Evolutionary conservation across 2,888 invertebrate species (phyloP).

Genomic region (Lepidocyrtoides sp.): DNA sequence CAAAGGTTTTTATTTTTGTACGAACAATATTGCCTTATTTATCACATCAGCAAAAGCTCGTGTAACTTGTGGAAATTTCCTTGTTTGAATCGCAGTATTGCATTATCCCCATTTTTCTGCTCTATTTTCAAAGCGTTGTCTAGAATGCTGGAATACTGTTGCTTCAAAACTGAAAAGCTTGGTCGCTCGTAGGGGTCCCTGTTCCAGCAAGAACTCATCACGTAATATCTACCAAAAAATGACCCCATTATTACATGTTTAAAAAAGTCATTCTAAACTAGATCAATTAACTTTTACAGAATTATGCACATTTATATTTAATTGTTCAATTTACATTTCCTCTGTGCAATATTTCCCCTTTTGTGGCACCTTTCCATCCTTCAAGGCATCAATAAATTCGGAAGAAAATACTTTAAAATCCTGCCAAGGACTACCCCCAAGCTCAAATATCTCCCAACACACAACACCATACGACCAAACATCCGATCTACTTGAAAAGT

Average conservation of each 20-base stretch:
- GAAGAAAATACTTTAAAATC: neutral
- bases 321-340: neutral
- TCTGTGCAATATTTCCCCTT: neutral
- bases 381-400: conserved; percentile 33
- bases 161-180: neutral
- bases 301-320: neutral
- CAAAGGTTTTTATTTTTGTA: too few relatives aligned
- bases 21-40: too few relatives aligned
- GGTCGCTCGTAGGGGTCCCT: neutral
- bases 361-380: neutral
- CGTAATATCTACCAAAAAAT: neutral
- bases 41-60: too few relatives aligned
- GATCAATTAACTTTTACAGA: neutral
- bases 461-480: conserved; percentile 44
- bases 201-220: neutral
- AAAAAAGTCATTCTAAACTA: neutral
- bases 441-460: conserved; percentile 59
- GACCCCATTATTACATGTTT: neutral
- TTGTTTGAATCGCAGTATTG: too few relatives aligned
- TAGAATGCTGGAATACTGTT: neutral
- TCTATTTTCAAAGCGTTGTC: too few relatives aligned
- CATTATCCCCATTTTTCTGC: too few relatives aligned
- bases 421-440: conserved; percentile 41
- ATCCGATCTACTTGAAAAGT: conserved; percentile 32
- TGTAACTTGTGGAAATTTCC: too few relatives aligned